Evolutionary conservation across 2,888 invertebrate species (phyloP).

Genomic region (Apoda limacodes): DNA sequence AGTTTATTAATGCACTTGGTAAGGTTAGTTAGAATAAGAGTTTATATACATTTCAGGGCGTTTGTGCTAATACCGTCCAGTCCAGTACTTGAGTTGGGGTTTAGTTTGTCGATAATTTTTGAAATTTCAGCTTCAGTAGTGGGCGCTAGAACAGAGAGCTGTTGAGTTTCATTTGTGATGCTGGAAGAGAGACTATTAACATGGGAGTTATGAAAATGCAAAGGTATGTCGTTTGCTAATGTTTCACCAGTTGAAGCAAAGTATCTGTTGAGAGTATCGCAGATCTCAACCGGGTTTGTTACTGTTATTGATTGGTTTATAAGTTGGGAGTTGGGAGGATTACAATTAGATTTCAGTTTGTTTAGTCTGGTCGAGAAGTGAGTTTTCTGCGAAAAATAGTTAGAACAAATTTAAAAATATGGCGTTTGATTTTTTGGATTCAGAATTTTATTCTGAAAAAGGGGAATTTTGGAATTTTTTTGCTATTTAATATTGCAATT

Average conservation of each 20-base stretch:
- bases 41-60: neutral
- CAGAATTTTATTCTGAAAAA: too few relatives aligned
- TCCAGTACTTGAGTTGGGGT: slow-evolving; percentile 3
- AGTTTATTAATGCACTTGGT: slow-evolving; percentile 7
- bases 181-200: too few relatives aligned
- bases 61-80: slow-evolving; percentile 3
- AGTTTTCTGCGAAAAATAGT: too few relatives aligned
- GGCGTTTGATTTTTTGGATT: too few relatives aligned
- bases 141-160: neutral
- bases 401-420: too few relatives aligned
- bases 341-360: slow-evolving; percentile 2
- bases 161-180: neutral
- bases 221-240: neutral
- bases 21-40: neutral
- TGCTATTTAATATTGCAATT: too few relatives aligned
- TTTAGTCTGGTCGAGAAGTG: too few relatives aligned
- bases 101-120: slow-evolving; percentile 4
- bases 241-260: slow-evolving; percentile 1
- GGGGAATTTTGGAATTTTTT: too few relatives aligned
- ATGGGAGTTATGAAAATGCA: too few relatives aligned
- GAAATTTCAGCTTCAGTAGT: slow-evolving; percentile 1
- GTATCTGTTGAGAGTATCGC: slow-evolving; percentile 1
- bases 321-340: slow-evolving; percentile 10
- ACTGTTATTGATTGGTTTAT: neutral
- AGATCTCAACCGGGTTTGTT: neutral